Conservation (phyloP, 2,113 vertebrate species). For the Ochotona princeps region DNA sequence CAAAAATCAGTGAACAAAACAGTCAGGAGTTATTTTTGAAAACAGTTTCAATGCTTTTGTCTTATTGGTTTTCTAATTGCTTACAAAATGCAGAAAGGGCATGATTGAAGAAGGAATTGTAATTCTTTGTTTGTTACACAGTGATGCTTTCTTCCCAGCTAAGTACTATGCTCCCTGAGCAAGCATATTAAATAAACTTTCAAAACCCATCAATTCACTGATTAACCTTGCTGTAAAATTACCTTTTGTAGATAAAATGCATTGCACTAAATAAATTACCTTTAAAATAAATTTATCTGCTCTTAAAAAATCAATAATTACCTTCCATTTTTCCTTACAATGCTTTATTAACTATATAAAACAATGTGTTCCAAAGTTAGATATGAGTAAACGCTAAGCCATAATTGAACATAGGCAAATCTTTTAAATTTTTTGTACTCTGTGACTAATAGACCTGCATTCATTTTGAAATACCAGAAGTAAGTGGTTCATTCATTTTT, state of each 20-base stretch:
- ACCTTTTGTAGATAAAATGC: neutral
- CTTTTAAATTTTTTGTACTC: slow-evolving; percentile 72
- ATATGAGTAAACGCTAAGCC: slow-evolving; percentile 38
- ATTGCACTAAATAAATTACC: slow-evolving; percentile 59
- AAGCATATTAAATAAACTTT: neutral
- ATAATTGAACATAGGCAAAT: slow-evolving; percentile 56
- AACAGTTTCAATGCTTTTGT: neutral
- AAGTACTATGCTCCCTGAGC: neutral
- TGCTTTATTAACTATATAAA: slow-evolving; percentile 53
- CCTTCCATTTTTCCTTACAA: slow-evolving; percentile 52
- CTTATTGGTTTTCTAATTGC: neutral
- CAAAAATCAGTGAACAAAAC: neutral
- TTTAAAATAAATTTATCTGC: slow-evolving; percentile 34
- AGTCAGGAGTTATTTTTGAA: neutral
- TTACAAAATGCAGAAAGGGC: neutral
- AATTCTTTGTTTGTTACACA: neutral
- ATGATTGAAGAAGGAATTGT: neutral
- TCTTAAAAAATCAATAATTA: slow-evolving; percentile 63
- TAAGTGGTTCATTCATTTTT: slow-evolving; percentile 87
- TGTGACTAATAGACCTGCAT: slow-evolving; percentile 81
- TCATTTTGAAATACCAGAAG: slow-evolving; percentile 84
- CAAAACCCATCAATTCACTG: neutral
- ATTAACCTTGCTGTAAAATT: slow-evolving; percentile 31
- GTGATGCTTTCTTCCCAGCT: neutral
- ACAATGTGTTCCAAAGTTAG: slow-evolving; percentile 64